Conservation (phyloP, 2,797 vertebrate genomes). For the Bradypodion ventrale region DNA sequence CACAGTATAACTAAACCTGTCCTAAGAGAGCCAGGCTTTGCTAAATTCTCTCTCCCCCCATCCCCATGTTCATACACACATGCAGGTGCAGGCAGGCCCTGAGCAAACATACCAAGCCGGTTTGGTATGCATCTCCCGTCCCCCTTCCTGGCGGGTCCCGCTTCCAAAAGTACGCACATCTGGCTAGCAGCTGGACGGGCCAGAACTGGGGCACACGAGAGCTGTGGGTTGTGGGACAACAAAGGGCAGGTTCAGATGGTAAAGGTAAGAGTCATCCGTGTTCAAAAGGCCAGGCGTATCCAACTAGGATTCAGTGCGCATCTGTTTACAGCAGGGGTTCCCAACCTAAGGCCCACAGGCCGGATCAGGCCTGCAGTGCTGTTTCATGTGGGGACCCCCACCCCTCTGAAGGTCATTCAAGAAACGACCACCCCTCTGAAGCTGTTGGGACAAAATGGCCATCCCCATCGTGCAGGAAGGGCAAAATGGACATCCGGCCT, state of each 20-base stretch:
- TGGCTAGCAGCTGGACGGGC: constrained; percentile 49
- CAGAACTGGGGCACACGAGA: constrained; percentile 3
- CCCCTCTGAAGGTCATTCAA: no score
- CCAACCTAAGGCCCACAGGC: no score
- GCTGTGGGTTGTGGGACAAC: neutral
- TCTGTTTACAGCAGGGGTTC: no score
- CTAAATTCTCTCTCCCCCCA: constrained; percentile 59
- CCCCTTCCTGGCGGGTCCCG: constrained; percentile 31
- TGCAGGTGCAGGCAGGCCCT: constrained; percentile 71
- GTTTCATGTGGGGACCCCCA: no score
- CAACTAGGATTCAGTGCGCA: no score
- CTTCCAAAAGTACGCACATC: constrained; percentile 65
- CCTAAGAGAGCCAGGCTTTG: constrained; percentile 61
- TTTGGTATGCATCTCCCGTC: constrained; percentile 64
- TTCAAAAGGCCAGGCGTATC: no score
- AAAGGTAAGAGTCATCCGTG: no score
- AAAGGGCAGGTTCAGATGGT: constrained; percentile 15
- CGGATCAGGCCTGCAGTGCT: no score
- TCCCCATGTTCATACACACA: constrained; percentile 41
- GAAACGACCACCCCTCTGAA: no score
- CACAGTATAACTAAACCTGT: constrained; percentile 6
- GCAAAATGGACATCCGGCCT: no score
- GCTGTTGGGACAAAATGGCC: no score
- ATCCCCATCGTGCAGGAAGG: no score
- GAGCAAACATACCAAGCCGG: constrained; percentile 63